Evolutionary conservation across 1,140 invertebrate genomes (phyloP).

Genomic region (Macrocentrus cingulum): DNA sequence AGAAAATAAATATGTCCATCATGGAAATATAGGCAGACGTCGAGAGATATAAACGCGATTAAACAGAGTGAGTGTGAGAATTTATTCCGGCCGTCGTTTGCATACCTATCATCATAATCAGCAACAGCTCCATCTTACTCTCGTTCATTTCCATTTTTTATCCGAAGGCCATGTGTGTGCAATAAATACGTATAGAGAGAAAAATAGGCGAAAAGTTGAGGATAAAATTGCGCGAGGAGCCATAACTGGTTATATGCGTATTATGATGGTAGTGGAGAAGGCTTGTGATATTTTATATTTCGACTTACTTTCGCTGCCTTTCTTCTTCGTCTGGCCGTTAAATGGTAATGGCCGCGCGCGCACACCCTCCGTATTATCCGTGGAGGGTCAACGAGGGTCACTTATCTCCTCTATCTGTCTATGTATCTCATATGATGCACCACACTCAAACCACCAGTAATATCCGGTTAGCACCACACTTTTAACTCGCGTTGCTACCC

Average conservation of each 20-base stretch:
- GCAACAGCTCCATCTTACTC: no score
- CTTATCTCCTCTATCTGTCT: slow-evolving; percentile 37
- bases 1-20: no score
- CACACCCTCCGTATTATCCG: slow-evolving; percentile 38
- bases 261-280: not conserved
- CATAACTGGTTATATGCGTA: not conserved
- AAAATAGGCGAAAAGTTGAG: no score
- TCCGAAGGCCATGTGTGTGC: no score
- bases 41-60: no score
- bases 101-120: no score
- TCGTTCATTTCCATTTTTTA: no score
- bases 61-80: no score
- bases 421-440: slow-evolving; percentile 36
- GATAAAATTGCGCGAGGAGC: no score
- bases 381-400: slow-evolving; percentile 36
- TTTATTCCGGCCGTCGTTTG: no score
- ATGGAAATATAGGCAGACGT: no score
- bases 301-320: slow-evolving; percentile 25
- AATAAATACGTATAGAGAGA: no score
- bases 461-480: slow-evolving; percentile 30
- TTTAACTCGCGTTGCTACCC: not conserved
- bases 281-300: not conserved
- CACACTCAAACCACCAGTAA: slow-evolving; percentile 31
- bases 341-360: slow-evolving; percentile 14
- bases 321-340: slow-evolving; percentile 11